A percentile compares a stretch with the other conserved stretches of the same genome.
phyloP scores from a whole-genome alignment of 53 echinoderm and acorn worm genomes.

The Apostichopus leukothele region DNA sequence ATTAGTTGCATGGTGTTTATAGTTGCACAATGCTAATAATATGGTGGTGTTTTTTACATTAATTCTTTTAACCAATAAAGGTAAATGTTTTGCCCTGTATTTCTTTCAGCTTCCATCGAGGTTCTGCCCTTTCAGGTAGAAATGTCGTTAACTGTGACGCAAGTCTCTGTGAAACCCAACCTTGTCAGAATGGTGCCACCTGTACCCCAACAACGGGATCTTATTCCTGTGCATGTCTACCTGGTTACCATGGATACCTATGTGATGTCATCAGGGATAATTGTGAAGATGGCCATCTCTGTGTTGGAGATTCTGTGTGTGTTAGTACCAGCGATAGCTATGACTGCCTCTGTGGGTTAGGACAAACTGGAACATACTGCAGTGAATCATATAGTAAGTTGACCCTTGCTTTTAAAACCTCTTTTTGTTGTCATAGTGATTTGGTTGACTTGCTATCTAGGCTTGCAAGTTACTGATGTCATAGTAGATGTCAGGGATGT shows the following conservation, averaged over 20 bases:
- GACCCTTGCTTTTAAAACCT: no score
- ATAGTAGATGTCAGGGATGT: no score
- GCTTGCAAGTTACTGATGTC: no score
- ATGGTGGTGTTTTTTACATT: no score
- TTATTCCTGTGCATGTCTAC: constrained; percentile 55
- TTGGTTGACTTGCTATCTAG: no score
- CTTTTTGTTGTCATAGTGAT: no score
- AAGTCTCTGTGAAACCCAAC: constrained; percentile 9
- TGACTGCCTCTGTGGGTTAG: constrained; percentile 70
- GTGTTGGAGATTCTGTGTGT: constrained; percentile 73
- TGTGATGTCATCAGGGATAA: constrained; percentile 63
- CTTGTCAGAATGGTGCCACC: constrained; percentile 72
- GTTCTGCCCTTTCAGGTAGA: constrained; percentile 55
- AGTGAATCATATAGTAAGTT: constrained; percentile 65
- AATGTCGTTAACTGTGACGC: constrained; percentile 70
- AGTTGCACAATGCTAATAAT: no score
- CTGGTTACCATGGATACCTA: constrained; percentile 66
- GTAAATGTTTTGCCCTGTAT: no score
- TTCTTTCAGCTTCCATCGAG: constrained; percentile 65
- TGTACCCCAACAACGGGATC: constrained; percentile 35
- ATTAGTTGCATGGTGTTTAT: no score
- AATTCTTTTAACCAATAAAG: no score
- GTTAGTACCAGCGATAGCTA: constrained; percentile 49
- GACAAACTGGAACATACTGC: constrained; percentile 67
- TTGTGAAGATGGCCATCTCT: constrained; percentile 57